A percentile compares a stretch with the other conserved stretches of the same genome.
Conservation (phyloP, 1,140 invertebrate genomes). For the Brachionus plicatilis region DNA sequence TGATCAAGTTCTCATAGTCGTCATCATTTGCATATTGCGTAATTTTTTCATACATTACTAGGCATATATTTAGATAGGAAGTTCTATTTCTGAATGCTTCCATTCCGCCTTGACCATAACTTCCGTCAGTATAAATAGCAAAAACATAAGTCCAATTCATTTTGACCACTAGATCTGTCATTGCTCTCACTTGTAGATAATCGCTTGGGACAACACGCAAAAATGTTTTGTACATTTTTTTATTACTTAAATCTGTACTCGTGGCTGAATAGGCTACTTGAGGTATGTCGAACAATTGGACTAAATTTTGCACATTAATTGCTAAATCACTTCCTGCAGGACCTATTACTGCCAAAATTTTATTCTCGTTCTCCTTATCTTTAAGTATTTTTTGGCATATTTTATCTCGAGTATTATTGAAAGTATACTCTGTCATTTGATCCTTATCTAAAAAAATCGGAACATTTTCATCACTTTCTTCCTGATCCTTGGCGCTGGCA, state of each 20-base stretch:
- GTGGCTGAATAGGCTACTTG: slow-evolving; percentile 78
- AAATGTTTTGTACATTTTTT: slow-evolving; percentile 71
- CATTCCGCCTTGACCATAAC: slow-evolving; percentile 32
- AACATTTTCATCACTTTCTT: slow-evolving; percentile 43
- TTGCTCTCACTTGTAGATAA: slow-evolving; percentile 70
- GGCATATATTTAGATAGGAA: slow-evolving; percentile 40
- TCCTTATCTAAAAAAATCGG: neutral
- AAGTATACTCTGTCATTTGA: slow-evolving; percentile 19
- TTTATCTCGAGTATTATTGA: neutral
- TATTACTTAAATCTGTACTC: slow-evolving; percentile 69
- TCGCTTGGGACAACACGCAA: slow-evolving; percentile 75
- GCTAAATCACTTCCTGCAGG: slow-evolving; percentile 66
- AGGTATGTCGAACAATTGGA: slow-evolving; percentile 72
- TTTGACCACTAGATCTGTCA: slow-evolving; percentile 66
- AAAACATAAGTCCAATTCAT: slow-evolving; percentile 79
- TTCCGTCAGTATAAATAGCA: slow-evolving; percentile 69
- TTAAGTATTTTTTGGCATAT: slow-evolving; percentile 42
- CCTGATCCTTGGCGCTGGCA: slow-evolving; percentile 46
- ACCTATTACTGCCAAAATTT: slow-evolving; percentile 66
- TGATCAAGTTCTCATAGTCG: neutral
- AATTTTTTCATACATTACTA: slow-evolving; percentile 38
- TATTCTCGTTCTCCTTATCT: slow-evolving; percentile 48
- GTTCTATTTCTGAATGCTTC: slow-evolving; percentile 43
- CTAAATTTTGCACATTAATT: slow-evolving; percentile 72
- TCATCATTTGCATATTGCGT: slow-evolving; percentile 24